Percentiles rank a stretch among this genome's conserved stretches.
Evolutionary conservation across 2,113 vertebrate species (phyloP).

Genomic region (Scytalopus superciliaris): DNA sequence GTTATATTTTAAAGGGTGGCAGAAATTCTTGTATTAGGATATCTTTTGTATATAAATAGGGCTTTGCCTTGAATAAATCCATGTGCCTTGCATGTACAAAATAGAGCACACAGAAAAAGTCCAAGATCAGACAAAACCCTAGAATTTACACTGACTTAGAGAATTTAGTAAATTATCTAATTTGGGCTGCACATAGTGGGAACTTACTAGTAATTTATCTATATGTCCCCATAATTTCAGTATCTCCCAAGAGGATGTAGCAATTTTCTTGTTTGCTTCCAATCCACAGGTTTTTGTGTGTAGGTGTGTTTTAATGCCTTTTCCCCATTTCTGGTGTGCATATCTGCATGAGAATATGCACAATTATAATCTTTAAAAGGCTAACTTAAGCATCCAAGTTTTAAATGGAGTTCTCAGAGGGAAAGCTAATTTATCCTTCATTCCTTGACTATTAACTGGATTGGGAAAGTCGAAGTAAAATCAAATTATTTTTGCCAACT

Average conservation of each 20-base stretch:
- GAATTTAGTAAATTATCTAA: background rate
- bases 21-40: background rate
- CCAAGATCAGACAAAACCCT: background rate
- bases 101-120: background rate
- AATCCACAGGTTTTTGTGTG: conserved; percentile 13
- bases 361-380: conserved; percentile 50
- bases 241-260: background rate
- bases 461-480: conserved; percentile 48
- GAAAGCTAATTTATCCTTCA: conserved; percentile 52
- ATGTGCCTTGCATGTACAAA: background rate
- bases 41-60: background rate
- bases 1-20: background rate
- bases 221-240: background rate
- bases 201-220: background rate
- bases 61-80: background rate
- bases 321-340: background rate
- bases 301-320: conserved; percentile 61
- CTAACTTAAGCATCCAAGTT: conserved; percentile 40
- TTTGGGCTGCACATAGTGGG: background rate
- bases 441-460: conserved; percentile 47
- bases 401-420: conserved; percentile 55
- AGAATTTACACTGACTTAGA: background rate
- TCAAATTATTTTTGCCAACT: conserved; percentile 52
- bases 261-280: conserved; percentile 55
- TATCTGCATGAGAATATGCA: conserved; percentile 50